Evolutionary conservation across 92 coral and sea anemone genomes (phyloP).

Genomic region (Meandrina meandrites): DNA sequence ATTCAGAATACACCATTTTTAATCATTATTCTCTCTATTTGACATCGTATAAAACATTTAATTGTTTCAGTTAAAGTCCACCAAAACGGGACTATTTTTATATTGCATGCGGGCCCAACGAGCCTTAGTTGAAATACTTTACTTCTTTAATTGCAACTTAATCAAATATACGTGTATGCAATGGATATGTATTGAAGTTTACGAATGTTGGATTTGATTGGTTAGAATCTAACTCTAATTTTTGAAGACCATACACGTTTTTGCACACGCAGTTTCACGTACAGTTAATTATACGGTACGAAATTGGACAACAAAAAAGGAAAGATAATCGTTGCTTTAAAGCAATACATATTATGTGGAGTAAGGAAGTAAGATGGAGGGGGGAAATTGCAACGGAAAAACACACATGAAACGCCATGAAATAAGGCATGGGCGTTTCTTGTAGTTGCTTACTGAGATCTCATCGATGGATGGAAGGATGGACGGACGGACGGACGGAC

Average conservation of each 20-base stretch:
- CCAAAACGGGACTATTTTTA: constrained; percentile 15
- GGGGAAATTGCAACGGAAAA: too few species aligned
- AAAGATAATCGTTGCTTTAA: too few species aligned
- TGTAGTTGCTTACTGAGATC: too few species aligned
- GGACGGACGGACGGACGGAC: too few species aligned
- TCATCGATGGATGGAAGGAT: too few species aligned
- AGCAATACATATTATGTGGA: too few species aligned
- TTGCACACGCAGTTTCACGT: too few species aligned
- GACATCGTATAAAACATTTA: background rate
- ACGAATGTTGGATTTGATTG: background rate
- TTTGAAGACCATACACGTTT: background rate
- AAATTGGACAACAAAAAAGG: too few species aligned
- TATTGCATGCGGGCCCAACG: constrained; percentile 28
- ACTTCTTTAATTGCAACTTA: background rate
- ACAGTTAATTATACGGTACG: too few species aligned
- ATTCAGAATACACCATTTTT: background rate
- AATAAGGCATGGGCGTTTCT: too few species aligned
- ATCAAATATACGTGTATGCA: background rate
- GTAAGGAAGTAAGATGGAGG: too few species aligned
- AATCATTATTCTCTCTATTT: background rate
- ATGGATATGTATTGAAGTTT: background rate
- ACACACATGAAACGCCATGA: too few species aligned
- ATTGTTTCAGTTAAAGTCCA: background rate
- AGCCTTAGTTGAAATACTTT: constrained; percentile 7
- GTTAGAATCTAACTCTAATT: background rate